Evolutionary conservation across 2,113 vertebrate species (phyloP).

Genomic region (Phyllopteryx taeniolatus): DNA sequence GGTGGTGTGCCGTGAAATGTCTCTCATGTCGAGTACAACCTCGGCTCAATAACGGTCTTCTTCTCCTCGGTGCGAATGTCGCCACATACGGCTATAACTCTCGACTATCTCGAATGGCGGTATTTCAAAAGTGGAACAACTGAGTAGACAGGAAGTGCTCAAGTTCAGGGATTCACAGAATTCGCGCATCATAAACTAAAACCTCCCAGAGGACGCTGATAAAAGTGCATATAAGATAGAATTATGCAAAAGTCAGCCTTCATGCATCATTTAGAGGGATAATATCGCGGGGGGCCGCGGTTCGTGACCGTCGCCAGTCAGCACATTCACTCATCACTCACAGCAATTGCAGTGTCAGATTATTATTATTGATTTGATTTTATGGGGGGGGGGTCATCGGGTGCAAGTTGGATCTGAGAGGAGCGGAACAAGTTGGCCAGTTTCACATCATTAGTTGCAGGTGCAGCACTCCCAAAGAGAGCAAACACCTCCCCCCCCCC

Average conservation of each 20-base stretch:
- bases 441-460: constrained; percentile 66
- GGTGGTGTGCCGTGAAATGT: too few species aligned
- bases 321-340: too few species aligned
- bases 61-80: too few species aligned
- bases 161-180: constrained; percentile 14
- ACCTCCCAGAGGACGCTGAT: constrained; percentile 18
- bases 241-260: not conserved
- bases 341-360: not conserved
- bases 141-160: not conserved
- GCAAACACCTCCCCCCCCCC: not conserved
- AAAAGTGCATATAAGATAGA: not conserved
- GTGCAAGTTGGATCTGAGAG: constrained; percentile 51
- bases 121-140: not conserved
- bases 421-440: constrained; percentile 43
- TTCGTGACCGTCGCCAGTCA: constrained; percentile 13
- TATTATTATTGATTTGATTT: too few species aligned
- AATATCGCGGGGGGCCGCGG: constrained; percentile 29
- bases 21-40: too few species aligned
- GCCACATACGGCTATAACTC: too few species aligned
- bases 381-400: constrained; percentile 29
- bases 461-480: constrained; percentile 61
- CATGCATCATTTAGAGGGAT: constrained; percentile 16
- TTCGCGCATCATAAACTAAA: not conserved
- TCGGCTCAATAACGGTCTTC: too few species aligned
- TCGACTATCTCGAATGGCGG: too few species aligned